These are phyloP conservation scores for Agapostemon virescens DNA, from an alignment of 2,888 invertebrate species.

Conservation along the genomic window DNA sequence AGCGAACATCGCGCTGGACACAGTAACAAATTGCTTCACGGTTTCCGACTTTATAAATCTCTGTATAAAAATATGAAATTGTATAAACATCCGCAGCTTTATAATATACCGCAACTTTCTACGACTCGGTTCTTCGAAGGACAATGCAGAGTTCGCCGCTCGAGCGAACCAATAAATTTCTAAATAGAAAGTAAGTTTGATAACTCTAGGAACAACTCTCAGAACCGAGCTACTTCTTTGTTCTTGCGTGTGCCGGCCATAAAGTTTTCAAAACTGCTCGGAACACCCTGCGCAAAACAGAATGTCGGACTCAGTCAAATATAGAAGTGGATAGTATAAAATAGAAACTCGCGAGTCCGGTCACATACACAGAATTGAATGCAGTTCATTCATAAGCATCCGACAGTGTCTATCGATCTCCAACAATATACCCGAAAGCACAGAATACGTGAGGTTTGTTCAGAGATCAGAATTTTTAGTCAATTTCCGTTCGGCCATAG, in stretches of 20 bases:
- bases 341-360: slow-evolving; percentile 7
- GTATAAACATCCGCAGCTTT: background rate
- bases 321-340: slow-evolving; percentile 7
- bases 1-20: background rate
- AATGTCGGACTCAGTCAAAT: background rate
- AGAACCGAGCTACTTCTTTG: background rate
- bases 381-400: slow-evolving; percentile 8
- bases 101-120: background rate
- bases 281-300: background rate
- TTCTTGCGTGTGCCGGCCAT: slow-evolving; percentile 1
- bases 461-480: slow-evolving; percentile 5
- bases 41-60: background rate
- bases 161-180: slow-evolving; percentile 10
- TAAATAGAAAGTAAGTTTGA: slow-evolving; percentile 17
- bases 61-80: background rate
- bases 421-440: slow-evolving; percentile 2
- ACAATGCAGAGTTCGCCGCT: slow-evolving; percentile 3
- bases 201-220: slow-evolving; percentile 14
- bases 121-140: background rate
- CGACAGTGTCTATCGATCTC: slow-evolving; percentile 11
- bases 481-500: slow-evolving; percentile 1
- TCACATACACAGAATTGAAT: background rate
- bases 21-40: background rate
- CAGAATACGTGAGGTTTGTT: background rate
- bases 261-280: slow-evolving; percentile 6